Percentiles rank a stretch among this genome's conserved stretches.
Evolutionary conservation across 2,113 vertebrate species (phyloP).

Genomic region (Pachycephala philippinensis): DNA sequence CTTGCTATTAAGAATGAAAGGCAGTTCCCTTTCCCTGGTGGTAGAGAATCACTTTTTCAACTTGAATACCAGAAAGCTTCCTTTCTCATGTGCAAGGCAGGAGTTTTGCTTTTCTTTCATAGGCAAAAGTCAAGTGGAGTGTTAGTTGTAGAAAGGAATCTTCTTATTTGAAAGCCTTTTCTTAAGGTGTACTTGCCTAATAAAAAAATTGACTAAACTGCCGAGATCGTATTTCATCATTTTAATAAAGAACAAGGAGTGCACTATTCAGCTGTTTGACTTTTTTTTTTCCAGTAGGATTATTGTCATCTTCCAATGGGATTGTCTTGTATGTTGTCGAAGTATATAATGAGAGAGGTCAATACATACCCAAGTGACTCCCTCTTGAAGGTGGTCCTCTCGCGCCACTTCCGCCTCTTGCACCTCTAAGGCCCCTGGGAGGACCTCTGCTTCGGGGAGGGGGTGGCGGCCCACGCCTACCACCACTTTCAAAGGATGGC

Average conservation of each 20-base stretch:
- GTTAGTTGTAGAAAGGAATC: constrained; percentile 58
- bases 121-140: constrained; percentile 52
- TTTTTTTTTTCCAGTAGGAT: constrained; percentile 65
- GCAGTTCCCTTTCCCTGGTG: constrained; percentile 12
- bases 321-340: constrained; percentile 53
- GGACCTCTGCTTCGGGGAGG: constrained; percentile 88
- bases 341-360: constrained; percentile 62
- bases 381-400: constrained; percentile 90
- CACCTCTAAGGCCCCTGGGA: constrained; percentile 85
- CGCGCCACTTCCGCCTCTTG: constrained; percentile 85
- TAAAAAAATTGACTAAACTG: constrained; percentile 47
- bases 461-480: constrained; percentile 85
- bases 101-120: constrained; percentile 54
- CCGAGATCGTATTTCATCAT: neutral
- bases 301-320: constrained; percentile 59
- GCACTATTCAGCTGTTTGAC: constrained; percentile 47
- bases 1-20: neutral
- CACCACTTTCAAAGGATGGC: constrained; percentile 89
- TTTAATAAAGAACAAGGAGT: constrained; percentile 54
- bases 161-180: constrained; percentile 50
- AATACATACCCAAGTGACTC: constrained; percentile 79
- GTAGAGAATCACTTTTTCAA: constrained; percentile 20
- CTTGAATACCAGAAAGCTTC: constrained; percentile 25
- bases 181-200: constrained; percentile 49
- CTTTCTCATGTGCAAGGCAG: constrained; percentile 35